phyloP scores from a whole-genome alignment of 2,888 invertebrate genomes.

The Miltochrista miniata region DNA sequence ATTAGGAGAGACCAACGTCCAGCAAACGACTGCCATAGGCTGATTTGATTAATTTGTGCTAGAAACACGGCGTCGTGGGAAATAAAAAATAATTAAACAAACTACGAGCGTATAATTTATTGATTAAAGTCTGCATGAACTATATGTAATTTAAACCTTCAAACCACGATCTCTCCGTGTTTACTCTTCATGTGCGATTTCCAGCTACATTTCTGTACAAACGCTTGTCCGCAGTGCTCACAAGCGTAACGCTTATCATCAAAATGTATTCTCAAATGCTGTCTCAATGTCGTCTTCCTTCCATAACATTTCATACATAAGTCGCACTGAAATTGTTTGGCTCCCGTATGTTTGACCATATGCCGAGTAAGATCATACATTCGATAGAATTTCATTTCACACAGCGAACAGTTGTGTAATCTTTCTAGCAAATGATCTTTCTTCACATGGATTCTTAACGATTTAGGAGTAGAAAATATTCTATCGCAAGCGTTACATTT shows the following conservation, averaged over 20 bases:
- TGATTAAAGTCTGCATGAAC: too few relatives aligned
- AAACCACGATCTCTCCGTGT: constrained; percentile 16
- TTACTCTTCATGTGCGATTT: constrained; percentile 29
- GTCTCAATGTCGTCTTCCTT: constrained; percentile 32
- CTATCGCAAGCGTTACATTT: constrained; percentile 54
- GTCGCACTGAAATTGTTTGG: constrained; percentile 56
- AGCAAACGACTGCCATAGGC: too few relatives aligned
- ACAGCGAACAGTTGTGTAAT: constrained; percentile 60
- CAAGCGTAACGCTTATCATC: constrained; percentile 40
- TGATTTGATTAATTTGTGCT: too few relatives aligned
- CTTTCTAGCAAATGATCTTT: constrained; percentile 61
- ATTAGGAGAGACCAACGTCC: too few relatives aligned
- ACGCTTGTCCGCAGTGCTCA: constrained; percentile 27
- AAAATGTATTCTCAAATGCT: constrained; percentile 48
- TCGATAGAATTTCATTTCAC: constrained; percentile 59
- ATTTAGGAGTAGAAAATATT: constrained; percentile 37
- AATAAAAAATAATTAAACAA: too few relatives aligned
- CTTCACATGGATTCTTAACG: constrained; percentile 45
- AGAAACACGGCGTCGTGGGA: too few relatives aligned
- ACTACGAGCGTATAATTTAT: too few relatives aligned
- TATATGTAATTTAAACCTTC: too few relatives aligned
- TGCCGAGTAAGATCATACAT: constrained; percentile 42
- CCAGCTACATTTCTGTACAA: constrained; percentile 37
- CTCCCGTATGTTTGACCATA: constrained; percentile 57
- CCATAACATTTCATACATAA: constrained; percentile 52